These are phyloP conservation scores for Pipistrellus kuhlii DNA, from an alignment of 2,797 vertebrate genomes.

Conservation along the genomic window DNA sequence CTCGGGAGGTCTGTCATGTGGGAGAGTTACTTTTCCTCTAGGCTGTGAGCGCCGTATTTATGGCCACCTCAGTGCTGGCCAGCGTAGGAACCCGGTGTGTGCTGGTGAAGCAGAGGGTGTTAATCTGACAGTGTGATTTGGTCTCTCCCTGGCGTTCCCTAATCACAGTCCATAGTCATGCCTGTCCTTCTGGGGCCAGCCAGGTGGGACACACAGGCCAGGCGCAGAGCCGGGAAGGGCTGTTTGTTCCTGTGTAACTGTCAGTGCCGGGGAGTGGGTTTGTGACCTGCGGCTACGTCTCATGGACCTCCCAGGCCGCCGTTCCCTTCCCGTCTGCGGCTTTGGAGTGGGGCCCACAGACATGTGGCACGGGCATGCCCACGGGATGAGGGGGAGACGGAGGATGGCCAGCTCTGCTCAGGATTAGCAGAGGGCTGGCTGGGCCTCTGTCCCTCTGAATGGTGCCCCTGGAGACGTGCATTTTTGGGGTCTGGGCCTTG, in stretches of 20 bases:
- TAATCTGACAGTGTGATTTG: background rate
- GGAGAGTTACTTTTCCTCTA: background rate
- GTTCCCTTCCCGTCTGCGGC: background rate
- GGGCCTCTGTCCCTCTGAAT: background rate
- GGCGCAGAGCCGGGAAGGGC: background rate
- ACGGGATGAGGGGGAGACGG: background rate
- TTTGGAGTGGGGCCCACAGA: background rate
- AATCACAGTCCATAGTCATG: fast-evolving
- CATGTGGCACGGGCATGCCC: too few species aligned
- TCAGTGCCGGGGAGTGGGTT: background rate
- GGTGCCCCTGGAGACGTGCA: fast-evolving
- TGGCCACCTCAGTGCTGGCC: background rate
- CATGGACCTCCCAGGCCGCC: background rate
- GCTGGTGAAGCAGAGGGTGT: background rate
- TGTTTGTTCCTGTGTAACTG: fast-evolving
- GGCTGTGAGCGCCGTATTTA: background rate
- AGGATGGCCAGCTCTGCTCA: too few species aligned
- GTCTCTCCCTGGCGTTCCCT: background rate
- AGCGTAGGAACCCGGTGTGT: fast-evolving
- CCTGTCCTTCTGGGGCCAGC: fast-evolving
- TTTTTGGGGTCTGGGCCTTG: background rate
- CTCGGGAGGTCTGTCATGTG: background rate
- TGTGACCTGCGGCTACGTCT: background rate
- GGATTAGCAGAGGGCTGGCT: too few species aligned
- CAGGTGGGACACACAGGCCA: background rate